These are phyloP conservation scores for Zoanthus sansibaricus DNA, from an alignment of 92 coral and sea anemone species.

Conservation along the genomic window DNA sequence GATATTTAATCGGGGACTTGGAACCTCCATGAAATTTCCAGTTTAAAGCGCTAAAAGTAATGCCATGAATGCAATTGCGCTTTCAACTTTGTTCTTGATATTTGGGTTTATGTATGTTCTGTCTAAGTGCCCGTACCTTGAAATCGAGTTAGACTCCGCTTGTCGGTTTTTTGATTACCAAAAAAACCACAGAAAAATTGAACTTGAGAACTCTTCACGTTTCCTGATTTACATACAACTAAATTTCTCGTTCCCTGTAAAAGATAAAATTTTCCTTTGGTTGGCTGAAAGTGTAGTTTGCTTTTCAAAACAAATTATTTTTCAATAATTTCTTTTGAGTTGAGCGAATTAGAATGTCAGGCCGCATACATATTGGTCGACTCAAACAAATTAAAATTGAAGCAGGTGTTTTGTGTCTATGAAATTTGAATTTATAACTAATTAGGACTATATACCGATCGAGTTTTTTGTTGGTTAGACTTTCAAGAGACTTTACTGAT, in stretches of 20 bases:
- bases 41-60: neutral
- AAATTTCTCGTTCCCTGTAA: neutral
- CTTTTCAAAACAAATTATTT: neutral
- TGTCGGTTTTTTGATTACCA: neutral
- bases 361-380: neutral
- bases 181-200: neutral
- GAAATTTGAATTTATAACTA: neutral
- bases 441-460: neutral
- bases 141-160: too few relatives aligned
- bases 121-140: neutral
- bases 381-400: neutral
- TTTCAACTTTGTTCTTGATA: too few relatives aligned
- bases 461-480: neutral
- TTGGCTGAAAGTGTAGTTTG: neutral
- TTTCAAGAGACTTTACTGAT: neutral
- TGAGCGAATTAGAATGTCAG: neutral
- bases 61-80: neutral
- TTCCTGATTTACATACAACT: neutral
- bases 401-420: neutral
- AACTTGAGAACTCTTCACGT: neutral
- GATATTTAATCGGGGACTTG: conserved; percentile 11
- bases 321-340: neutral
- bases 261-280: neutral
- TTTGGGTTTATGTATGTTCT: neutral
- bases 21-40: conserved; percentile 8